Evolutionary conservation across 2,113 vertebrate species (phyloP).

Genomic region (Mirza zaza): DNA sequence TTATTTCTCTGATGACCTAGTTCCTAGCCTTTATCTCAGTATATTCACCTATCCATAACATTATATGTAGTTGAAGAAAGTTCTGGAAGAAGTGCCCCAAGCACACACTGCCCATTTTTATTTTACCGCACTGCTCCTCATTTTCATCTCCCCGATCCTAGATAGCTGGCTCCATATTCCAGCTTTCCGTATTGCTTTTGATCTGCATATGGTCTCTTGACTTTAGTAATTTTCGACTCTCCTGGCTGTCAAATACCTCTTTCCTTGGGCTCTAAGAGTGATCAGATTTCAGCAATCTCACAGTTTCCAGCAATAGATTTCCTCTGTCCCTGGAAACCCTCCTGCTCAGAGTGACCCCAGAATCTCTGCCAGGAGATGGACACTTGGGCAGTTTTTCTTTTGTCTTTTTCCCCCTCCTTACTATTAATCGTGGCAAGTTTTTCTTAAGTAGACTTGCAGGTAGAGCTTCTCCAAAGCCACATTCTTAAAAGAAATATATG

Average conservation of each 20-base stretch:
- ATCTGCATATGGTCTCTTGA: neutral
- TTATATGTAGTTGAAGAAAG: neutral
- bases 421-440: neutral
- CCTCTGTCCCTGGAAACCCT: neutral
- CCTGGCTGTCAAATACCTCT: neutral
- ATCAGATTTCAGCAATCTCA: neutral
- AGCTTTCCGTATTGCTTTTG: constrained; percentile 1
- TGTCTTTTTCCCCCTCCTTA: neutral
- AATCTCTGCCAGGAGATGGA: neutral
- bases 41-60: neutral
- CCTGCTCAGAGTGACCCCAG: neutral
- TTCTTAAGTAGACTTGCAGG: neutral
- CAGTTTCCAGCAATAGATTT: neutral
- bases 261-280: neutral
- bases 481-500: neutral
- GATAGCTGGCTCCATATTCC: neutral
- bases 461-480: neutral
- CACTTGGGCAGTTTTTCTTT: neutral
- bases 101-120: neutral
- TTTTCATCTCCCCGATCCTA: neutral
- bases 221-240: neutral
- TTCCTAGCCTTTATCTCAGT: neutral
- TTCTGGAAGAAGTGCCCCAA: neutral
- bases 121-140: neutral
- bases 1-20: constrained; percentile 1